Evolutionary conservation across 2,113 vertebrate species (phyloP).

Genomic region (Trematomus loennbergii): DNA sequence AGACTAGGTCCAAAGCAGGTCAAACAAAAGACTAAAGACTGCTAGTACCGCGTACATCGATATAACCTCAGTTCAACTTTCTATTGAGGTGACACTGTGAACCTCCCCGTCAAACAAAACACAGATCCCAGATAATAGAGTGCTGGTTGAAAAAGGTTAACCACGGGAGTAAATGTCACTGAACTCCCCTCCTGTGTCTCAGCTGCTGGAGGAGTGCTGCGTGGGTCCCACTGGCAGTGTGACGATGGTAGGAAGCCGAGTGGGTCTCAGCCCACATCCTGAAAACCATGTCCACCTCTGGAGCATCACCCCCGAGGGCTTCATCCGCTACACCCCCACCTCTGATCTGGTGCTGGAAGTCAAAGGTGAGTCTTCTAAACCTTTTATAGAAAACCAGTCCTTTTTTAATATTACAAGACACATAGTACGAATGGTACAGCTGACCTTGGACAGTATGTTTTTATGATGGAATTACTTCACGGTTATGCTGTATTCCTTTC

Average conservation of each 20-base stretch:
- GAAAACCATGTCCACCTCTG: conserved; percentile 85
- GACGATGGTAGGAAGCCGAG: conserved; percentile 88
- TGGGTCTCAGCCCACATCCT: conserved; percentile 86
- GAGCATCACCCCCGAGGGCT: conserved; percentile 89
- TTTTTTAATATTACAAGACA: not conserved
- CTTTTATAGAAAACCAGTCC: not conserved
- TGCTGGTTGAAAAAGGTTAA: not conserved
- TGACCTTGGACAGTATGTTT: not conserved
- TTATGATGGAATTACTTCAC: not conserved
- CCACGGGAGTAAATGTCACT: not conserved
- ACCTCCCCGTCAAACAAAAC: not conserved
- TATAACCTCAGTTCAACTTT: not conserved
- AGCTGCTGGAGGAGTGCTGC: conserved; percentile 92
- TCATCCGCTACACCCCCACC: conserved; percentile 86
- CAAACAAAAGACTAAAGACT: not conserved
- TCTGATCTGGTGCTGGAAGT: conserved; percentile 90
- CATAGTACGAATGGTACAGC: not conserved
- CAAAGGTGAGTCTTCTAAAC: conserved; percentile 88
- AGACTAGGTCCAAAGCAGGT: not conserved
- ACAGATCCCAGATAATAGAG: not conserved
- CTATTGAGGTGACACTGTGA: not conserved
- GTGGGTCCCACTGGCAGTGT: conserved; percentile 88
- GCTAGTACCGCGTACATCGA: not conserved
- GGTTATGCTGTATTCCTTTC: not conserved
- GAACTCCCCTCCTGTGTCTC: conserved; percentile 2